A percentile compares a stretch with the other conserved stretches of the same genome.
Conservation (phyloP, 1,140 invertebrate species). For the Drosophila littoralis region DNA sequence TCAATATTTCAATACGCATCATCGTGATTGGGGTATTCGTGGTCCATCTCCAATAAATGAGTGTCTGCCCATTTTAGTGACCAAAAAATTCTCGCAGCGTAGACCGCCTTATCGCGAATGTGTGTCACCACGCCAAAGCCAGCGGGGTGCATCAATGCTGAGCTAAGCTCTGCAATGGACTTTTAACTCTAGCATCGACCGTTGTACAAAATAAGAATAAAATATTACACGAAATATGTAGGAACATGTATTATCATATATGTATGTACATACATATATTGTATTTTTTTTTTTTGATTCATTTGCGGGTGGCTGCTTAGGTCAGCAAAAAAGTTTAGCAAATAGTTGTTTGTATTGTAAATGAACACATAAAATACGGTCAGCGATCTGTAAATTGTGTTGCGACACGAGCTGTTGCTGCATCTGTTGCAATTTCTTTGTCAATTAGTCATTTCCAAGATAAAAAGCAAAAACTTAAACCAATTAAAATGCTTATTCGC, state of each 20-base stretch:
- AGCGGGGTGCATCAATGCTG: slow-evolving; percentile 32
- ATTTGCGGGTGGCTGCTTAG: slow-evolving; percentile 39
- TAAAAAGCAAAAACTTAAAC: neutral
- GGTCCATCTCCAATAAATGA: no score
- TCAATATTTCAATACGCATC: no score
- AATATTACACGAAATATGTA: slow-evolving; percentile 19
- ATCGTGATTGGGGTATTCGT: no score
- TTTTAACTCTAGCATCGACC: slow-evolving; percentile 8
- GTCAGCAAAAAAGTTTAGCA: slow-evolving; percentile 14
- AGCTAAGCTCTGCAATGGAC: slow-evolving; percentile 35
- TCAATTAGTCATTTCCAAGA: slow-evolving; percentile 26
- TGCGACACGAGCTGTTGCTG: slow-evolving; percentile 32
- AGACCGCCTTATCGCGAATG: slow-evolving; percentile 17
- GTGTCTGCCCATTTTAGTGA: neutral
- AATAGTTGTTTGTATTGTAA: slow-evolving; percentile 2
- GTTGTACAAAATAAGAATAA: slow-evolving; percentile 15
- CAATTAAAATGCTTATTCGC: slow-evolving; percentile 4
- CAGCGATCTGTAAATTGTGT: slow-evolving; percentile 32
- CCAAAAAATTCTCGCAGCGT: slow-evolving; percentile 47
- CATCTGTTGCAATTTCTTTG: slow-evolving; percentile 25
- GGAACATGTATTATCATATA: slow-evolving; percentile 6
- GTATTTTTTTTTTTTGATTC: slow-evolving; percentile 3
- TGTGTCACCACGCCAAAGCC: slow-evolving; percentile 36
- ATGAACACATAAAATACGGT: slow-evolving; percentile 14
- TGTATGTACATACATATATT: no score